phyloP scores from a whole-genome alignment of 2,888 invertebrate species.

The Colostygia pectinataria region DNA sequence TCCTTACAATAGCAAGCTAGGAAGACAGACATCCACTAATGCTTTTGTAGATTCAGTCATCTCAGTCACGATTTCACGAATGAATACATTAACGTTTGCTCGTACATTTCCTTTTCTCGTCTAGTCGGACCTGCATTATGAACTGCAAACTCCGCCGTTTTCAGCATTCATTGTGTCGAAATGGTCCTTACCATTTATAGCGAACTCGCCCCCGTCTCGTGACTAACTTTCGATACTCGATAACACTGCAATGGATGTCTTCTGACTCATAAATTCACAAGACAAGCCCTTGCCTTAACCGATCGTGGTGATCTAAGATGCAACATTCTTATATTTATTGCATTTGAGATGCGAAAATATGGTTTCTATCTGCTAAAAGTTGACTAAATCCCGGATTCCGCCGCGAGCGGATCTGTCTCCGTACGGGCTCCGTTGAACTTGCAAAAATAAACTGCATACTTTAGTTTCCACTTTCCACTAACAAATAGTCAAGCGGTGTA shows the following conservation, averaged over 20 bases:
- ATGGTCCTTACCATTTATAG: slow-evolving; percentile 38
- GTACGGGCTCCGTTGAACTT: too few relatives aligned
- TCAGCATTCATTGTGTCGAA: slow-evolving; percentile 12
- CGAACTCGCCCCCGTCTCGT: slow-evolving; percentile 31
- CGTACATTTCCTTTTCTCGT: not conserved
- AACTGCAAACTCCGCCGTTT: slow-evolving; percentile 5
- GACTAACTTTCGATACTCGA: slow-evolving; percentile 43
- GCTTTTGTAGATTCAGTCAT: too few relatives aligned
- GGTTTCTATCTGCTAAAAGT: too few relatives aligned
- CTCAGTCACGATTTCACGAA: too few relatives aligned
- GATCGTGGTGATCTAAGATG: slow-evolving; percentile 45
- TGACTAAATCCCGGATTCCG: too few relatives aligned
- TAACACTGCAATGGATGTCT: slow-evolving; percentile 13
- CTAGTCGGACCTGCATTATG: not conserved
- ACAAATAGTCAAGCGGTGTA: too few relatives aligned
- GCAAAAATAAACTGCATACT: too few relatives aligned
- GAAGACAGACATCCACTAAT: too few relatives aligned
- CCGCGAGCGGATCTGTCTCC: too few relatives aligned
- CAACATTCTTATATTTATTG: slow-evolving; percentile 17
- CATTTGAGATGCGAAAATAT: slow-evolving; percentile 13
- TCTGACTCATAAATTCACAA: slow-evolving; percentile 42
- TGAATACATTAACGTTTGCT: not conserved
- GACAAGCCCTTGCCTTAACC: slow-evolving; percentile 31
- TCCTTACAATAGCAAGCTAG: too few relatives aligned
- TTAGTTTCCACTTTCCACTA: too few relatives aligned